These are phyloP conservation scores for Urocolius indicus DNA, from an alignment of 2,113 vertebrate genomes.

Conservation along the genomic window DNA sequence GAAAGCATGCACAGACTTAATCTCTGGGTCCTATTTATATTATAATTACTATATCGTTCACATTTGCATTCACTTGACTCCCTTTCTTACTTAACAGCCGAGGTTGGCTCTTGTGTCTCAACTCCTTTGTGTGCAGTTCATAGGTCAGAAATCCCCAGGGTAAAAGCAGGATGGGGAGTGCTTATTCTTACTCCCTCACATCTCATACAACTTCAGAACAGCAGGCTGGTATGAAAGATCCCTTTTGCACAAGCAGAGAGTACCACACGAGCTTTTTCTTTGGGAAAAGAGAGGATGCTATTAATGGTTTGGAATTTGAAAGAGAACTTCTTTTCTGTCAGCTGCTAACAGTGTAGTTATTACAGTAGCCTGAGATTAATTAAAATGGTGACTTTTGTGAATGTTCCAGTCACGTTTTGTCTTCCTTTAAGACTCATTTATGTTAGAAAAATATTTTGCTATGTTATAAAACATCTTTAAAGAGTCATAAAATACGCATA, in stretches of 20 bases:
- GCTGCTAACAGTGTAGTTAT: background rate
- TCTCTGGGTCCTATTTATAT: conserved; percentile 30
- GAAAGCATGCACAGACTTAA: conserved; percentile 27
- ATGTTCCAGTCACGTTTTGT: background rate
- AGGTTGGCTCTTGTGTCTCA: background rate
- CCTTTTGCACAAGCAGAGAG: background rate
- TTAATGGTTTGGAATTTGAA: background rate
- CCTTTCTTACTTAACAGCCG: conserved; percentile 6
- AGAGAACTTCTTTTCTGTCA: conserved; percentile 7
- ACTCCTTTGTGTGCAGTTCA: background rate
- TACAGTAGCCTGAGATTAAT: conserved; percentile 15
- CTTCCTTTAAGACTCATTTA: background rate
- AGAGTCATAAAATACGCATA: background rate
- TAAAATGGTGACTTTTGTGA: background rate
- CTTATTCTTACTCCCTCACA: background rate
- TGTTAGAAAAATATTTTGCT: conserved; percentile 7
- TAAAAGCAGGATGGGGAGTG: background rate
- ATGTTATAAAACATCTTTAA: background rate
- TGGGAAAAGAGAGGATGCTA: background rate
- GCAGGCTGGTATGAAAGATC: background rate
- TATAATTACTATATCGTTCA: conserved; percentile 44
- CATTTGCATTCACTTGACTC: conserved; percentile 49
- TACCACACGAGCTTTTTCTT: background rate
- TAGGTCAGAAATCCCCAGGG: background rate
- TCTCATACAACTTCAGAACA: background rate